Conservation (phyloP, 2,888 invertebrate genomes). For the Rapana venosa region DNA sequence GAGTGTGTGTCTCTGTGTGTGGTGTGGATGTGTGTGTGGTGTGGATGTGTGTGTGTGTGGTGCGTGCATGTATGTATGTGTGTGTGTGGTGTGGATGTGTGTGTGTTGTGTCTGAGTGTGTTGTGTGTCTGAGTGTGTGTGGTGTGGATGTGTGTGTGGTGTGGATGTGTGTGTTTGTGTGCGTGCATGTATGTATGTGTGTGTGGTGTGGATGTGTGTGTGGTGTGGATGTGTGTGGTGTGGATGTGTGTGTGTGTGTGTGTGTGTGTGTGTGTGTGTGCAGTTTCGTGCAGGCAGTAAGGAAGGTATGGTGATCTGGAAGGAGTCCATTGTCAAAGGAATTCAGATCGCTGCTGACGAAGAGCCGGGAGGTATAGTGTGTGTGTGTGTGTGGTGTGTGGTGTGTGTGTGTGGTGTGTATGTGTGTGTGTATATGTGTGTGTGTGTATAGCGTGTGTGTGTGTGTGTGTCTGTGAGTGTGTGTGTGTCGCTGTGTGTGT, state of each 20-base stretch:
- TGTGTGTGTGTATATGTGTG: neutral
- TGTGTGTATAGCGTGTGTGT: neutral
- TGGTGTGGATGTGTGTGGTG: neutral
- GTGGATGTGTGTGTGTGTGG: neutral
- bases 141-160: neutral
- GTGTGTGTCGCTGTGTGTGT: neutral
- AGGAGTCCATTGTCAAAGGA: conserved; percentile 41
- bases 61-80: neutral
- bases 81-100: neutral
- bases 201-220: neutral
- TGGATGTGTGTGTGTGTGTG: conserved; percentile 1
- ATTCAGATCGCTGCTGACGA: conserved; percentile 27
- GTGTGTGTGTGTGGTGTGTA: neutral
- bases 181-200: neutral
- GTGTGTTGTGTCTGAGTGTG: neutral
- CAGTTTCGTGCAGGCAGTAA: conserved; percentile 47
- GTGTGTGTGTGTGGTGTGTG: neutral
- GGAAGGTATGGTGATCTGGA: conserved; percentile 47
- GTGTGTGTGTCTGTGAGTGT: neutral
- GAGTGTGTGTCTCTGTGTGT: neutral
- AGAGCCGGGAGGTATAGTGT: conserved; percentile 5
- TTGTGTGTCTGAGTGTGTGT: neutral
- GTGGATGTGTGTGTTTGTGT: neutral
- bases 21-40: neutral
- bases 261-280: neutral